Evolutionary conservation across 2,888 invertebrate species (phyloP).

Genomic region (Homarus gammarus): DNA sequence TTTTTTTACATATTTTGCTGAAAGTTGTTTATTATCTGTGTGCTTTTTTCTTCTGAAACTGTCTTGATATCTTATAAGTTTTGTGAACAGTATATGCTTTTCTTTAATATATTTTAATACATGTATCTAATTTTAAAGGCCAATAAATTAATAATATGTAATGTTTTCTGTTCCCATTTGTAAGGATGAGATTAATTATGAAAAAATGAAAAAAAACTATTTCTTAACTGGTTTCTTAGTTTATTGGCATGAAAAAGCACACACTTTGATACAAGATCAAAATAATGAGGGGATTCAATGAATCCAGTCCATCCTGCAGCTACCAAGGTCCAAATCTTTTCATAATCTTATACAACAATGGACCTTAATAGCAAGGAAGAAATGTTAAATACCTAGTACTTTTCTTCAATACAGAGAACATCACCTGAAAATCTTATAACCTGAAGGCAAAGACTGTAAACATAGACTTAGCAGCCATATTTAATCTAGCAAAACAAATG

Average conservation of each 20-base stretch:
- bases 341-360: conserved; percentile 74
- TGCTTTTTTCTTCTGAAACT: not conserved
- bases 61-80: not conserved
- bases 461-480: conserved; percentile 68
- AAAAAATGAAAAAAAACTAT: conserved; percentile 23
- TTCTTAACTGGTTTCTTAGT: conserved; percentile 75
- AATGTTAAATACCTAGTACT: conserved; percentile 73
- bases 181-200: not conserved
- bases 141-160: not conserved
- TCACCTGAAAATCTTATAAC: conserved; percentile 70
- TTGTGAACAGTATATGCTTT: not conserved
- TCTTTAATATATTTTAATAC: no score
- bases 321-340: conserved; percentile 75
- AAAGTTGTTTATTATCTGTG: not conserved
- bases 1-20: not conserved
- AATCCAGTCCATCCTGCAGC: conserved; percentile 74
- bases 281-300: conserved; percentile 74
- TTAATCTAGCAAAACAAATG: conserved; percentile 67
- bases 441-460: conserved; percentile 73
- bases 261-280: conserved; percentile 76
- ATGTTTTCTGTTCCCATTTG: not conserved
- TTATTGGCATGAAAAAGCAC: conserved; percentile 76
- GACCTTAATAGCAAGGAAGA: conserved; percentile 75
- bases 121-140: not conserved
- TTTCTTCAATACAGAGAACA: conserved; percentile 72